phyloP scores from a whole-genome alignment of 37 sponge, comb jelly and placozoan species.

The Hexactinellida sp. region DNA sequence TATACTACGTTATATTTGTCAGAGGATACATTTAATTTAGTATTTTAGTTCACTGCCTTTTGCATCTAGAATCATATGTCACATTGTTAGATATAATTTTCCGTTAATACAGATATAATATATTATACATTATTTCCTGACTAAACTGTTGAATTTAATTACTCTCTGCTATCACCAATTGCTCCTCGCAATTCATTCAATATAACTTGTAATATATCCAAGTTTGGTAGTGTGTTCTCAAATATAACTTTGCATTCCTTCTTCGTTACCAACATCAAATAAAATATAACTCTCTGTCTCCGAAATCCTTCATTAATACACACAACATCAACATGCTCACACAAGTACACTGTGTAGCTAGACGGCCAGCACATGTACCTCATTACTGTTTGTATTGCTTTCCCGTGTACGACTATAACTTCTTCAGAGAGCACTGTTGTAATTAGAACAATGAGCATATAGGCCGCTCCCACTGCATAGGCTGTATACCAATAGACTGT shows the following conservation, averaged over 20 bases:
- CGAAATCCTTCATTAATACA: not conserved
- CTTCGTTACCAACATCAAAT: not conserved
- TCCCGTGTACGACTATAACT: not conserved
- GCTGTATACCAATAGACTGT: not conserved
- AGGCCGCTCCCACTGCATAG: not conserved
- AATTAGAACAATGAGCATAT: not conserved
- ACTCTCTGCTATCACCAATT: not conserved
- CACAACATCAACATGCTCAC: not conserved
- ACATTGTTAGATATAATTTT: too few species aligned
- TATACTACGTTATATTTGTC: too few species aligned
- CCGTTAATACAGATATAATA: too few species aligned
- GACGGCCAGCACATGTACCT: not conserved
- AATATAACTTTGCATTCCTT: not conserved
- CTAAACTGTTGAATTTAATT: too few species aligned
- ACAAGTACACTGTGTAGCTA: not conserved
- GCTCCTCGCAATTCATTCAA: not conserved
- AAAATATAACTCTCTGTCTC: constrained; percentile 5
- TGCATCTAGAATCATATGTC: too few species aligned
- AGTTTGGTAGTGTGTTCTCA: not conserved
- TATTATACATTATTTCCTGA: too few species aligned
- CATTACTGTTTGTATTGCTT: not conserved
- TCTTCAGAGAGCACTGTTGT: not conserved
- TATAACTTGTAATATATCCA: not conserved
- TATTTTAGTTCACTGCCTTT: too few species aligned
- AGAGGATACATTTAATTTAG: too few species aligned